phyloP scores from a whole-genome alignment of 2,797 vertebrate species.

The Micromesistius poutassou region DNA sequence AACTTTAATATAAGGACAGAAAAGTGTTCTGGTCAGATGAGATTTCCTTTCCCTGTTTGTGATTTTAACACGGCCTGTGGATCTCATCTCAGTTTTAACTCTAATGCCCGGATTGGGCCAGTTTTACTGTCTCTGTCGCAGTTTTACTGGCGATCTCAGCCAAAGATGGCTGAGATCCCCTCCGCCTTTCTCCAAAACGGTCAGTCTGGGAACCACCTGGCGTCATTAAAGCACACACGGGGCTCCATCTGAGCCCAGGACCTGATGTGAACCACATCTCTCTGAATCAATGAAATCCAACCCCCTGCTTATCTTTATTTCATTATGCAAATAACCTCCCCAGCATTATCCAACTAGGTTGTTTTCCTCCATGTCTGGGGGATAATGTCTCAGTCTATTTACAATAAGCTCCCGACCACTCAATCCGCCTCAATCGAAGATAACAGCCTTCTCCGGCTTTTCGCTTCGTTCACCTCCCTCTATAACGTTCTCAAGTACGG shows the following conservation, averaged over 20 bases:
- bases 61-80: background rate
- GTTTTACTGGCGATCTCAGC: background rate
- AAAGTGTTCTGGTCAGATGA: background rate
- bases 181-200: background rate
- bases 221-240: background rate
- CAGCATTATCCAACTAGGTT: slow-evolving; percentile 11
- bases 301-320: background rate
- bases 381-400: background rate
- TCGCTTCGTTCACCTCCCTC: background rate
- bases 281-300: background rate
- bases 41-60: background rate
- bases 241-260: background rate
- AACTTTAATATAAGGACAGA: background rate
- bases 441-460: background rate
- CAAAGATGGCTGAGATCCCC: background rate
- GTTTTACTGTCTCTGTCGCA: background rate
- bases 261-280: background rate
- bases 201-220: background rate
- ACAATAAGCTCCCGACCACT: background rate
- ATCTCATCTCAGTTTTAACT: background rate
- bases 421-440: background rate
- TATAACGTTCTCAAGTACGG: background rate
- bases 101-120: background rate
- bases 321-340: slow-evolving; percentile 23
- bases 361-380: background rate